Conservation (phyloP, 2,113 vertebrate species). For the Catharus bicknelli region DNA sequence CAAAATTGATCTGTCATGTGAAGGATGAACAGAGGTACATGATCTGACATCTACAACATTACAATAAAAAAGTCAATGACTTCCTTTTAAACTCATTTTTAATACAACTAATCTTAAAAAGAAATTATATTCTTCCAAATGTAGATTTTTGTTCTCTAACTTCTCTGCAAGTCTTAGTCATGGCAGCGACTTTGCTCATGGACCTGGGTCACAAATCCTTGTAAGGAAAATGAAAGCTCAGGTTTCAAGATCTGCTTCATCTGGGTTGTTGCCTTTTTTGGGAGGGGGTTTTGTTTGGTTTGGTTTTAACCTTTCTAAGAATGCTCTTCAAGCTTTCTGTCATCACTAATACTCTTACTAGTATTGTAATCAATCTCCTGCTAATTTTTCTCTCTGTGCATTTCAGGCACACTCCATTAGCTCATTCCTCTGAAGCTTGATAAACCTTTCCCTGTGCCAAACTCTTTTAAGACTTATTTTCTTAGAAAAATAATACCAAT, state of each 20-base stretch:
- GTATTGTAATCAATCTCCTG: not conserved
- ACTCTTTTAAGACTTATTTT: not conserved
- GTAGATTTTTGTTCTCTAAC: not conserved
- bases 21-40: not conserved
- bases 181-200: not conserved
- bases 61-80: not conserved
- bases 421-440: not conserved
- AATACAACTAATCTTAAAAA: not conserved
- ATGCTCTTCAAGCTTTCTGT: not conserved
- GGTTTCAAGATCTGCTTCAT: not conserved
- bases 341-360: not conserved
- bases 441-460: not conserved
- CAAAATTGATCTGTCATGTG: not conserved
- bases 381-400: not conserved
- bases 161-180: not conserved
- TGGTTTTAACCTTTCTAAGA: not conserved
- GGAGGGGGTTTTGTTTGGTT: not conserved
- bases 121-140: not conserved
- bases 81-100: constrained; percentile 4
- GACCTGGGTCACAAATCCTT: not conserved
- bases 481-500: not conserved
- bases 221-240: not conserved
- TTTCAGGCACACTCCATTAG: not conserved
- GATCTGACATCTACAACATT: not conserved
- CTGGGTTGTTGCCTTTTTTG: fast-evolving